These are phyloP conservation scores for Ianthella basta DNA, from an alignment of 37 sponge, comb jelly and placozoan genomes.

Conservation along the genomic window DNA sequence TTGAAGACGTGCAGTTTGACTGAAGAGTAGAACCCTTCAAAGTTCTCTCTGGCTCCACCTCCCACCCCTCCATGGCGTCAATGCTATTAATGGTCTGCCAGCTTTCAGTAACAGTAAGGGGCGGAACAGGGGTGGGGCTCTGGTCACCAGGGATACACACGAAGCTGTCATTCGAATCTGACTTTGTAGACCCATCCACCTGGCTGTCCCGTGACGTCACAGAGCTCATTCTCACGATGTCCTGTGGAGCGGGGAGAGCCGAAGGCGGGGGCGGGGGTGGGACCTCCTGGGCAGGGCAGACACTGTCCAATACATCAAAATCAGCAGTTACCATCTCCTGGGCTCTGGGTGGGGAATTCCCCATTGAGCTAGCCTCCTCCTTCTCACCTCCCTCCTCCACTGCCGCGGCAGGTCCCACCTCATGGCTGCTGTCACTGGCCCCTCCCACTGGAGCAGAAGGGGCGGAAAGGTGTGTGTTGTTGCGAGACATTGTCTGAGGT, in stretches of 20 bases:
- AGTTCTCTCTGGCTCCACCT: background rate
- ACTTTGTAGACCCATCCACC: background rate
- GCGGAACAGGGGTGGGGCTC: slow-evolving; percentile 2
- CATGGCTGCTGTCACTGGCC: background rate
- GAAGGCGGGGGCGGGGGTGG: too few species aligned
- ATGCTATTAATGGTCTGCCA: slow-evolving; percentile 31
- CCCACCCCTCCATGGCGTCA: slow-evolving; percentile 18
- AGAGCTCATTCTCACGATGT: too few species aligned
- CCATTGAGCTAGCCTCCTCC: background rate
- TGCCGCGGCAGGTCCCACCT: background rate
- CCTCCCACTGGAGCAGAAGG: background rate
- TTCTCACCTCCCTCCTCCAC: background rate
- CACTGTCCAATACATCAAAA: too few species aligned
- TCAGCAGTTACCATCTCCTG: too few species aligned
- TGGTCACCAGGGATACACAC: slow-evolving; percentile 37
- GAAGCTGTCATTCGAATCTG: slow-evolving; percentile 21
- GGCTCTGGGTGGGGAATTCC: too few species aligned
- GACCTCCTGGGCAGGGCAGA: too few species aligned
- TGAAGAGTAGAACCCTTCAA: slow-evolving; percentile 14
- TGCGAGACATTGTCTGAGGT: slow-evolving; percentile 20
- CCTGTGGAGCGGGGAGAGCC: too few species aligned
- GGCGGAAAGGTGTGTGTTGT: background rate
- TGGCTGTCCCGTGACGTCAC: too few species aligned
- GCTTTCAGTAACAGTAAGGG: background rate
- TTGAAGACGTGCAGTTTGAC: background rate